phyloP scores from a whole-genome alignment of 2,113 vertebrate genomes.

The Pedetes capensis region DNA sequence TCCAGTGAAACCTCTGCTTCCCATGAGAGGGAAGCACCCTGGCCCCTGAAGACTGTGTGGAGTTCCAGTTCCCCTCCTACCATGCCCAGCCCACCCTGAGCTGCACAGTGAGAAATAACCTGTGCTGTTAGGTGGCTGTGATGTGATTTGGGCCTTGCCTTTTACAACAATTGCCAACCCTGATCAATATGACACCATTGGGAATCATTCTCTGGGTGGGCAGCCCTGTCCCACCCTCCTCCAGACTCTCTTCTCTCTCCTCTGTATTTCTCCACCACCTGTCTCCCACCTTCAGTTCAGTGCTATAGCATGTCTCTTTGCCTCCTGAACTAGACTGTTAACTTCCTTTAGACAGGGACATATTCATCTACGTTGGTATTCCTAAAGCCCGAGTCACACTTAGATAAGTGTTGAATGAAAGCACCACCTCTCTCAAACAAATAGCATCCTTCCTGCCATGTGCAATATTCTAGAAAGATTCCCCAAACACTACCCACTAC shows the following conservation, averaged over 20 bases:
- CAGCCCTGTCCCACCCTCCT: neutral
- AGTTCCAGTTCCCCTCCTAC: neutral
- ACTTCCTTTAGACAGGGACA: neutral
- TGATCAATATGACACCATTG: neutral
- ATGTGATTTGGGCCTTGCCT: neutral
- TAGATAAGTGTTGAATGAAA: neutral
- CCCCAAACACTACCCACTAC: neutral
- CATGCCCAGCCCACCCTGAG: neutral
- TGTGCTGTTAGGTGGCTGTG: neutral
- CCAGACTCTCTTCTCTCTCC: neutral
- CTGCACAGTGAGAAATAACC: neutral
- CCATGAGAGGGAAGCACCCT: neutral
- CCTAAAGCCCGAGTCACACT: neutral
- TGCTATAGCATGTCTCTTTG: neutral
- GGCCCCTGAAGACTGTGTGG: neutral
- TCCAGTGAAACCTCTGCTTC: neutral
- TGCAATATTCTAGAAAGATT: neutral
- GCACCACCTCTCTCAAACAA: neutral
- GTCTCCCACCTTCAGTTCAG: neutral
- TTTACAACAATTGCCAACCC: neutral
- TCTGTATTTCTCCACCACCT: neutral
- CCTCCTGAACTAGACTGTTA: neutral
- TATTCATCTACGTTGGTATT: neutral
- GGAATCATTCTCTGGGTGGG: neutral
- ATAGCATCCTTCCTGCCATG: no score